These are phyloP conservation scores for Meta bourneti DNA, from an alignment of 2,888 invertebrate genomes.

Conservation along the genomic window DNA sequence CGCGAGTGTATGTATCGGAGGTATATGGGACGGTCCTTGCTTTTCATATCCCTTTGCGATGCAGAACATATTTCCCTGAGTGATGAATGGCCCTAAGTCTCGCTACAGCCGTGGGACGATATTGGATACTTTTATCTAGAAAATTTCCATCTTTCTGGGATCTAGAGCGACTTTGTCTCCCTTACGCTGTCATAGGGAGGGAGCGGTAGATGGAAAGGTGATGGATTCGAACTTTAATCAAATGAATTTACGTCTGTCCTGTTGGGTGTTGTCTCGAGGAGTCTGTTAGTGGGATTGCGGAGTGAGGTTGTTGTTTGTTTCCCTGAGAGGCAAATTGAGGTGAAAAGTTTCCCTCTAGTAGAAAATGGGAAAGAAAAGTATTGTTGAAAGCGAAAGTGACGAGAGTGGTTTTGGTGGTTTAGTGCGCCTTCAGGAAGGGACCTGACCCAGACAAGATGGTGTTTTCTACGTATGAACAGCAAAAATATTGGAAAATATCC, in stretches of 20 bases:
- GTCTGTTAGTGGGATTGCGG: no score
- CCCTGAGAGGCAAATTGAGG: no score
- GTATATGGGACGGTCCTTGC: not conserved
- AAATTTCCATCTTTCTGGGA: slow-evolving; percentile 57
- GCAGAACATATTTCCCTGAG: slow-evolving; percentile 9
- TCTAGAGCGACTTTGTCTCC: slow-evolving; percentile 37
- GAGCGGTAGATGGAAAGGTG: not conserved
- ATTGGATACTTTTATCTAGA: slow-evolving; percentile 59
- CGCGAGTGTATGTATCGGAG: not conserved
- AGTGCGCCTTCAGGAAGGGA: no score
- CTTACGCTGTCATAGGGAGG: slow-evolving; percentile 26
- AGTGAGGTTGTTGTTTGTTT: no score
- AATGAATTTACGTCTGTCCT: not conserved
- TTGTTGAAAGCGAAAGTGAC: no score
- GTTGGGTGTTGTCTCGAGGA: no score
- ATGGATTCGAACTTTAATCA: slow-evolving; percentile 39
- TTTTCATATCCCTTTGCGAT: slow-evolving; percentile 1
- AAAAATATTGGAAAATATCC: no score
- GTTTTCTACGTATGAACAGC: no score
- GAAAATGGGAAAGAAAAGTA: no score
- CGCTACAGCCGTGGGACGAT: slow-evolving; percentile 37
- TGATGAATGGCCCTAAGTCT: slow-evolving; percentile 39
- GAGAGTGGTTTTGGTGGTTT: no score
- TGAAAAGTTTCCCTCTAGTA: no score
- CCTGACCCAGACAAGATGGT: no score